A percentile compares a stretch with the other conserved stretches of the same genome.
phyloP scores from a whole-genome alignment of 2,797 vertebrate species.

The Babyrousa celebensis region DNA sequence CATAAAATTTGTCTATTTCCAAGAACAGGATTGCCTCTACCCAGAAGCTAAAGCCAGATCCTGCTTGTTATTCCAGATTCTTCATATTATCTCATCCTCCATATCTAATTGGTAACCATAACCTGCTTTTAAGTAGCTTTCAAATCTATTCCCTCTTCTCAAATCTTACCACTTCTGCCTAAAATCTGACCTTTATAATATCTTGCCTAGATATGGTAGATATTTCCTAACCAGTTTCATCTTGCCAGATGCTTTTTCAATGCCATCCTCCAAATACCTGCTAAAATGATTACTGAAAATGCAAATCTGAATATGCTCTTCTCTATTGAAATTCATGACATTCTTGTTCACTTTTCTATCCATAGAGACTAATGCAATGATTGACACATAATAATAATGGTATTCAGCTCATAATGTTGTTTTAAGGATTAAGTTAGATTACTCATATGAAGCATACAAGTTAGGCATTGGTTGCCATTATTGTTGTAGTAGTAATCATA shows the following conservation, averaged over 20 bases:
- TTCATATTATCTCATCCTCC: not conserved
- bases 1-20: not conserved
- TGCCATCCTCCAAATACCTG: not conserved
- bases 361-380: not conserved
- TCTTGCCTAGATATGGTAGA: not conserved
- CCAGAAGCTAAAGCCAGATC: not conserved
- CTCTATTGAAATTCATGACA: not conserved
- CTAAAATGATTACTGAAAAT: constrained; percentile 21
- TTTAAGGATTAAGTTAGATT: constrained; percentile 6
- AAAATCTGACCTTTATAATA: not conserved
- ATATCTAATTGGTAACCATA: not conserved
- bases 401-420: not conserved
- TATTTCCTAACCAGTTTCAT: constrained; percentile 36
- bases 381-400: not conserved
- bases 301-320: not conserved
- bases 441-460: not conserved
- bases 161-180: not conserved
- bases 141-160: not conserved
- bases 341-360: not conserved
- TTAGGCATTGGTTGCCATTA: not conserved
- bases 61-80: not conserved
- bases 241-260: not conserved
- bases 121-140: not conserved
- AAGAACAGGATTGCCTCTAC: not conserved
- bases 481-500: not conserved